Percentiles rank a stretch among this genome's conserved stretches.
These are phyloP conservation scores for Eclectus roratus DNA, from an alignment of 2,113 vertebrate species.

Conservation along the genomic window DNA sequence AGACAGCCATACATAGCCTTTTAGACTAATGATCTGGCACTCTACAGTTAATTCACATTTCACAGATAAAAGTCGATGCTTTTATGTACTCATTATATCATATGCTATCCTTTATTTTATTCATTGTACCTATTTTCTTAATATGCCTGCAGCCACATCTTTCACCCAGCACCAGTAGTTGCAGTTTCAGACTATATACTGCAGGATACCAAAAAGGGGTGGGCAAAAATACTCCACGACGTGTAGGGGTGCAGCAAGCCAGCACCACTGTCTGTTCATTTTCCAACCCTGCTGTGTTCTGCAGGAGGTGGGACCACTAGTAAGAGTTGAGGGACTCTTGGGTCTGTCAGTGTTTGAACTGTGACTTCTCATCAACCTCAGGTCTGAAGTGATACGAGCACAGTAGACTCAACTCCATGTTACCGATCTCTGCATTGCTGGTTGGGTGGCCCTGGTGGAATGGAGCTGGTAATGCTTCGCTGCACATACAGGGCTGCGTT, in stretches of 20 bases:
- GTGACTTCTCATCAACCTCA: constrained; percentile 15
- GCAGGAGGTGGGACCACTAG: neutral
- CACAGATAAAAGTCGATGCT: constrained; percentile 58
- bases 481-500: neutral
- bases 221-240: neutral
- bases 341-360: neutral
- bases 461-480: neutral
- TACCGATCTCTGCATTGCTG: fast-evolving
- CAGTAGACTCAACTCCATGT: neutral
- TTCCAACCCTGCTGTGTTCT: neutral
- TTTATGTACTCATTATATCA: constrained; percentile 76
- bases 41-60: constrained; percentile 73
- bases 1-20: constrained; percentile 61
- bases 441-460: neutral
- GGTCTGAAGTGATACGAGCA: neutral
- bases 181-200: constrained; percentile 17
- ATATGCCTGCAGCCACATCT: constrained; percentile 60
- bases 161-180: constrained; percentile 19
- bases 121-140: constrained; percentile 74
- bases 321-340: neutral
- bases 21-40: constrained; percentile 69
- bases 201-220: constrained; percentile 67
- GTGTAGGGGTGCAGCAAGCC: neutral
- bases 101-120: constrained; percentile 77
- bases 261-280: neutral